Evolutionary conservation across 2,888 invertebrate genomes (phyloP).

Genomic region (Caenorhabditis becei): DNA sequence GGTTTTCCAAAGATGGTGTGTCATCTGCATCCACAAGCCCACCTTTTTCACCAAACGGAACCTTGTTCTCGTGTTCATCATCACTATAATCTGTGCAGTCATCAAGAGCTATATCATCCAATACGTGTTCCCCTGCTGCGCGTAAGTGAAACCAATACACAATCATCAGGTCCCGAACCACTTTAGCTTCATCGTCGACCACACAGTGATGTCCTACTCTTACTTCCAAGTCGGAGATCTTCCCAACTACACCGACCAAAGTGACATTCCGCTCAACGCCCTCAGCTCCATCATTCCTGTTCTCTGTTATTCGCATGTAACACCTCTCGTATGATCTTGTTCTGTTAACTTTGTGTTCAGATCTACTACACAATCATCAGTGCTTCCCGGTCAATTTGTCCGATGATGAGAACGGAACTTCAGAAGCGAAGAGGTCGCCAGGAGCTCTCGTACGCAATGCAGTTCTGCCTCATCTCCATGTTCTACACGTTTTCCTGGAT

Average conservation of each 20-base stretch:
- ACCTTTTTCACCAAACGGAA: conserved; percentile 38
- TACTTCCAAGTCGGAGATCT: conserved; percentile 47
- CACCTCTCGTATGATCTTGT: not conserved
- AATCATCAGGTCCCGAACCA: not conserved
- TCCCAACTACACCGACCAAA: conserved; percentile 65
- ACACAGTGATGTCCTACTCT: conserved; percentile 60
- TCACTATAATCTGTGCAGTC: conserved; percentile 39
- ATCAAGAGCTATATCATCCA: conserved; percentile 60
- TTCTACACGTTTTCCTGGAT: conserved; percentile 56
- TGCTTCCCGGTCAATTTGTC: conserved; percentile 23
- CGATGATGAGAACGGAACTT: conserved; percentile 8
- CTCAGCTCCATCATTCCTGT: conserved; percentile 56
- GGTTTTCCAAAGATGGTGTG: conserved; percentile 56
- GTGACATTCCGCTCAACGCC: conserved; percentile 68
- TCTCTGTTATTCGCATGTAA: conserved; percentile 51
- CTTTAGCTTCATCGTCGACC: conserved; percentile 65
- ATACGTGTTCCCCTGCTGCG: conserved; percentile 65
- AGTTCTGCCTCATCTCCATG: conserved; percentile 57
- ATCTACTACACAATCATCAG: conserved; percentile 30
- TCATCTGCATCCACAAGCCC: conserved; percentile 52
- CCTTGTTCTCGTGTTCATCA: conserved; percentile 19
- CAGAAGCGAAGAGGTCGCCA: conserved; percentile 21
- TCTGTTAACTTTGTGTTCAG: not conserved
- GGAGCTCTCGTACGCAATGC: conserved; percentile 58
- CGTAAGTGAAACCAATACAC: conserved; percentile 29